These are phyloP conservation scores for Panurus biarmicus DNA, from an alignment of 2,113 vertebrate species.

Conservation along the genomic window DNA sequence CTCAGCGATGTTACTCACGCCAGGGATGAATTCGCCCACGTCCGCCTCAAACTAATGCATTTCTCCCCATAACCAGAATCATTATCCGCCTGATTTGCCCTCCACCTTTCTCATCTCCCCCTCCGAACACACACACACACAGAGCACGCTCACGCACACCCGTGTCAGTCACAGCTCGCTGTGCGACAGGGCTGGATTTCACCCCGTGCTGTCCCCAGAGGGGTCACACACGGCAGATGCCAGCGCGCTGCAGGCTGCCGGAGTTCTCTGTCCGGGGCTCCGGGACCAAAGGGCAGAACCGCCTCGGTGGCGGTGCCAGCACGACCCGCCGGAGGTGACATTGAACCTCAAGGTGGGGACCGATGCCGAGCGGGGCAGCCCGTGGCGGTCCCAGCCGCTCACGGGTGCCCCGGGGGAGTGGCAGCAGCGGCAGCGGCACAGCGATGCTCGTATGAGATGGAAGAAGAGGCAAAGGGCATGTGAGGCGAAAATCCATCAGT, in stretches of 20 bases:
- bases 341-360: background rate
- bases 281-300: background rate
- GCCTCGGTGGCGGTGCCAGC: background rate
- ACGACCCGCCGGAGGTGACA: background rate
- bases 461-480: background rate
- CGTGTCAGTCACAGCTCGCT: background rate
- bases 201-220: background rate
- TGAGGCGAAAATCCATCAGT: background rate
- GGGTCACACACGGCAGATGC: background rate
- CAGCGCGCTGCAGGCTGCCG: background rate
- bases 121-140: background rate
- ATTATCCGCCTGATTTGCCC: conserved; percentile 9
- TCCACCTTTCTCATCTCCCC: background rate
- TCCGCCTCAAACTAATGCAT: background rate
- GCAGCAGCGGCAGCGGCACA: background rate
- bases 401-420: background rate
- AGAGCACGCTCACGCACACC: accelerated
- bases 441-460: background rate
- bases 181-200: background rate
- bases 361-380: background rate
- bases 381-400: background rate
- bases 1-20: background rate
- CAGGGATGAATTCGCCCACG: background rate
- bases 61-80: background rate
- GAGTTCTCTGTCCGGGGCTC: background rate